phyloP scores from a whole-genome alignment of 2,888 invertebrate species.

The Andricus quercusramuli region DNA sequence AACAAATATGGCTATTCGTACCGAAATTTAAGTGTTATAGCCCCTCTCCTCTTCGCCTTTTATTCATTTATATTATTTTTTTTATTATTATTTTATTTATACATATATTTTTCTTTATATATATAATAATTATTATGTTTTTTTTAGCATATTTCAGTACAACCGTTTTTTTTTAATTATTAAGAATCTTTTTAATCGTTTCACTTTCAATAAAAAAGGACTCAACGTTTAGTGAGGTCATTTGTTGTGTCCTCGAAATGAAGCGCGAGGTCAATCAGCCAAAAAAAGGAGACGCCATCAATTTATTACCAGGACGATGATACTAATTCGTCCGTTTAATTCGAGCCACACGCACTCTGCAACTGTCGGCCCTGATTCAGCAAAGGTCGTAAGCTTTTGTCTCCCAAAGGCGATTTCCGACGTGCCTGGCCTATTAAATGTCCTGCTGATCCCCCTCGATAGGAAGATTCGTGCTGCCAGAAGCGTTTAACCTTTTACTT shows the following conservation, averaged over 20 bases:
- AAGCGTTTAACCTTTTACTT: conserved; percentile 40
- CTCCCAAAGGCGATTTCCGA: conserved; percentile 65
- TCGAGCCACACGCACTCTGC: conserved; percentile 61
- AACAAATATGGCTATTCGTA: no score
- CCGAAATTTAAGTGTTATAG: no score
- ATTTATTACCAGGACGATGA: conserved; percentile 32
- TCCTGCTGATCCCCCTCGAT: conserved; percentile 52
- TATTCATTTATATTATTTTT: no score
- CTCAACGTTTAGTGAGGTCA: not conserved
- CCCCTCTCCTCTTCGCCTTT: no score
- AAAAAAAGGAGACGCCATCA: conserved; percentile 12
- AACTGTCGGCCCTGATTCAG: conserved; percentile 64
- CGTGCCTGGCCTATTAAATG: conserved; percentile 62
- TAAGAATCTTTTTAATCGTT: not conserved
- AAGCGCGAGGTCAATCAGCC: conserved; percentile 14
- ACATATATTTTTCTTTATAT: no score
- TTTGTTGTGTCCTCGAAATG: conserved; percentile 15
- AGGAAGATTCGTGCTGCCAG: conserved; percentile 52
- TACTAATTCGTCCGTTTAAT: conserved; percentile 67
- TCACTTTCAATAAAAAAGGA: not conserved
- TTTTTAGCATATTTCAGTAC: no score
- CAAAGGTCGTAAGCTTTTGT: conserved; percentile 60
- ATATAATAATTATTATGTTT: no score
- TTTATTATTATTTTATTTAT: no score
- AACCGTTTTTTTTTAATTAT: no score